A percentile compares a stretch with the other conserved stretches of the same genome.
phyloP scores from a whole-genome alignment of 2,797 vertebrate species.

The Phoxinus dragarum region DNA sequence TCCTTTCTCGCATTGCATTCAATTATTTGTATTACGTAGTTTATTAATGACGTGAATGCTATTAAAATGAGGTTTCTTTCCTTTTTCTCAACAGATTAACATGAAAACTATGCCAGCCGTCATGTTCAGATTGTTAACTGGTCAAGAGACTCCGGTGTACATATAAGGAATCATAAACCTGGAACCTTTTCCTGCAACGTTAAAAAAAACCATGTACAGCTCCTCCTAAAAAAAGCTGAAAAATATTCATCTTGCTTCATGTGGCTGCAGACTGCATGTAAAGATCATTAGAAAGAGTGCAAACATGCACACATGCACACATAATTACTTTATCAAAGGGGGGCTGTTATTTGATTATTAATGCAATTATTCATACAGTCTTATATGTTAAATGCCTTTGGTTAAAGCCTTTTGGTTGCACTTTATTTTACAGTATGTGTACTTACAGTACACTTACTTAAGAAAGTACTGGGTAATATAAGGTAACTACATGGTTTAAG shows the following conservation, averaged over 20 bases:
- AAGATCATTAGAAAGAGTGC: constrained; percentile 6
- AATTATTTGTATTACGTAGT: not conserved
- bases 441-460: not conserved
- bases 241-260: constrained; percentile 16
- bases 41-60: not conserved
- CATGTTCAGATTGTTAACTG: constrained; percentile 97
- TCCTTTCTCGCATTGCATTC: not conserved
- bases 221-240: not conserved
- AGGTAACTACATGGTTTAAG: not conserved
- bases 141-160: constrained; percentile 95
- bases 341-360: constrained; percentile 1
- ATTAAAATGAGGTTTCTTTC: not conserved
- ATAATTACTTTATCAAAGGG: not conserved
- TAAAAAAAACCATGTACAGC: constrained; percentile 21
- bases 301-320: not conserved
- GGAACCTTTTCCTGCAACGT: not conserved
- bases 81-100: constrained; percentile 75
- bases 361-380: not conserved
- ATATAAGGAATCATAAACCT: constrained; percentile 77
- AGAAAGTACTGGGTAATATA: not conserved
- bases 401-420: constrained; percentile 4
- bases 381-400: constrained; percentile 13
- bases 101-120: constrained; percentile 90
- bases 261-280: constrained; percentile 19
- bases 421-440: not conserved